phyloP scores from a whole-genome alignment of 2,888 invertebrate genomes.

The Standfussiana lucernea region DNA sequence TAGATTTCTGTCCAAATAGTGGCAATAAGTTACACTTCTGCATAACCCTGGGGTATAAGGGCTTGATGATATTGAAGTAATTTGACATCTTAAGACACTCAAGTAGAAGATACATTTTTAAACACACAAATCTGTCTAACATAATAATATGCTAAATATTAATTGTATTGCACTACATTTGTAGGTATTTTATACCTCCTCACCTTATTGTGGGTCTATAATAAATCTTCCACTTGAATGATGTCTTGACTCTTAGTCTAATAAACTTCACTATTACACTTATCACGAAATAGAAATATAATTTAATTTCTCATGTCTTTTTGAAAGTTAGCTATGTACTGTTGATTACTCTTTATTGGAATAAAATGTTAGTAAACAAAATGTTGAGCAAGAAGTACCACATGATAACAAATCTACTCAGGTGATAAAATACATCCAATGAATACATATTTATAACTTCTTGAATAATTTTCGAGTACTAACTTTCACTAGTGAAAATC shows the following conservation, averaged over 20 bases:
- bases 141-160: neutral
- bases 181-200: neutral
- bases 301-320: neutral
- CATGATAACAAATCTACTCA: neutral
- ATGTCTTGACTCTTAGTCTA: neutral
- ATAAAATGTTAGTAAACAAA: constrained; percentile 19
- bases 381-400: neutral
- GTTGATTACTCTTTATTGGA: neutral
- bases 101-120: neutral
- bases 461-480: constrained; percentile 35
- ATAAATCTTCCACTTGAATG: neutral
- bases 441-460: constrained; percentile 16
- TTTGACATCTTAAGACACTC: neutral
- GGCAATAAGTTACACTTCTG: neutral
- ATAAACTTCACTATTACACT: neutral
- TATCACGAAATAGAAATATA: neutral
- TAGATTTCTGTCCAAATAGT: neutral
- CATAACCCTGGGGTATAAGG: neutral
- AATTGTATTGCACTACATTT: neutral
- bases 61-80: neutral
- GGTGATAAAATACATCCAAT: constrained; percentile 4
- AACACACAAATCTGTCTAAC: neutral
- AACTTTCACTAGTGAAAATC: constrained; percentile 40
- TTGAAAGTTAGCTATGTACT: constrained; percentile 6
- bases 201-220: neutral